Evolutionary conservation across 2,113 vertebrate species (phyloP).

Genomic region (Siniperca knerii): DNA sequence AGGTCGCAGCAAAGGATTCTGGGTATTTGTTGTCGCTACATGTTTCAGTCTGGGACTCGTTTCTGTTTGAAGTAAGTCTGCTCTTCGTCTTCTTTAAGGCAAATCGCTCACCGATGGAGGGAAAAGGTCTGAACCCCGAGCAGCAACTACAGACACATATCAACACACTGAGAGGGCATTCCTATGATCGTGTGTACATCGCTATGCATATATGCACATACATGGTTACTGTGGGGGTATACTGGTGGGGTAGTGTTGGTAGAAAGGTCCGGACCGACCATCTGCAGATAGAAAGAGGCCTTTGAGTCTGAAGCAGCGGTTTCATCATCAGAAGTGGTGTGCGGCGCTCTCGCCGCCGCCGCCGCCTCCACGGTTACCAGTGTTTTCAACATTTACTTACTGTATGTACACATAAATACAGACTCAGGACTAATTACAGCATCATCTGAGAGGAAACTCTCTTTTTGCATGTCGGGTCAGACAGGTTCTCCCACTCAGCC

Average conservation of each 20-base stretch:
- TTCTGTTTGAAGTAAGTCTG: conserved; percentile 21
- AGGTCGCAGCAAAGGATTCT: conserved; percentile 64
- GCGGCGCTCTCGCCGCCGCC: conserved; percentile 47
- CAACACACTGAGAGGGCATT: conserved; percentile 59
- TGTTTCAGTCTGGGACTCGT: conserved; percentile 21
- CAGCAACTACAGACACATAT: conserved; percentile 46
- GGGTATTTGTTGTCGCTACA: conserved; percentile 51
- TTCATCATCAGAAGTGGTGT: conserved; percentile 20
- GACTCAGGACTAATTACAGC: conserved; percentile 66
- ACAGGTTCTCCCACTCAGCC: not conserved
- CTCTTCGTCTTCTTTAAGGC: conserved; percentile 72
- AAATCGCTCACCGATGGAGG: conserved; percentile 53
- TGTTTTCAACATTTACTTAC: conserved; percentile 75
- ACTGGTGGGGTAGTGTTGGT: not conserved
- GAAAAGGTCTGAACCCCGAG: conserved; percentile 9
- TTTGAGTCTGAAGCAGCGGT: conserved; percentile 40
- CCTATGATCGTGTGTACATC: conserved; percentile 60
- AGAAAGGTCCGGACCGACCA: conserved; percentile 28
- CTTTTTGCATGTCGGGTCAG: not conserved
- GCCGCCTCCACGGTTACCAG: conserved; percentile 64
- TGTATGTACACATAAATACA: conserved; percentile 84
- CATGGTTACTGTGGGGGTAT: conserved; percentile 49
- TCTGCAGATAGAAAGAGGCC: conserved; percentile 28
- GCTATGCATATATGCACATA: conserved; percentile 34
- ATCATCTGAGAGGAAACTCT: not conserved